Percentiles rank a stretch among this genome's conserved stretches.
phyloP scores from a whole-genome alignment of 2,888 invertebrate species.

The Aleiodes testaceus region DNA sequence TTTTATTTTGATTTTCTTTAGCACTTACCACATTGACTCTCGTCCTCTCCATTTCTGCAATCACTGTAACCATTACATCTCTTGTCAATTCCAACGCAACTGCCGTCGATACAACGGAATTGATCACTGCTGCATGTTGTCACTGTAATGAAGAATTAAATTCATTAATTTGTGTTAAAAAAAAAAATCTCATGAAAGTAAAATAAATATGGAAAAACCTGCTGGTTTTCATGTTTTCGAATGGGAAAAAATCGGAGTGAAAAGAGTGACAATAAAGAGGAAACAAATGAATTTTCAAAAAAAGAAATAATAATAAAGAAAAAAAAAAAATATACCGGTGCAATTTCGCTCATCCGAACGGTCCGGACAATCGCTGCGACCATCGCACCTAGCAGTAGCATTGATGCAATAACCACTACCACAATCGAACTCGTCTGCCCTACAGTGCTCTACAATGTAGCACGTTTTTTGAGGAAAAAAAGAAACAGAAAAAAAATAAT shows the following conservation, averaged over 20 bases:
- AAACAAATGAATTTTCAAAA: conserved; percentile 21
- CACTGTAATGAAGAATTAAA: conserved; percentile 57
- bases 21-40: conserved; percentile 74
- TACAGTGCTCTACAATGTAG: conserved; percentile 67
- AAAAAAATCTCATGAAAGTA: too few species aligned
- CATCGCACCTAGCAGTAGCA: conserved; percentile 71
- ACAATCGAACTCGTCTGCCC: conserved; percentile 76
- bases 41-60: conserved; percentile 77
- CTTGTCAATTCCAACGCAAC: conserved; percentile 73
- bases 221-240: not conserved
- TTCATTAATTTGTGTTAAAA: conserved; percentile 10
- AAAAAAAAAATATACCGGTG: conserved; percentile 61
- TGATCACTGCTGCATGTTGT: conserved; percentile 74
- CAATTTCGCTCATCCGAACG: conserved; percentile 77
- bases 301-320: conserved; percentile 38
- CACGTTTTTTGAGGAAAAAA: conserved; percentile 40
- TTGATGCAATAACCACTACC: conserved; percentile 75
- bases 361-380: conserved; percentile 76
- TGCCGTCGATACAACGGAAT: conserved; percentile 76
- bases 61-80: conserved; percentile 75
- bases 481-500: conserved; percentile 45
- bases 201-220: too few species aligned
- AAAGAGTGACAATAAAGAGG: conserved; percentile 5
- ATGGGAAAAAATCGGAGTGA: conserved; percentile 11
- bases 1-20: not conserved